These are phyloP conservation scores for Pediacus dermestoides DNA, from an alignment of 2,888 invertebrate genomes.

Conservation along the genomic window DNA sequence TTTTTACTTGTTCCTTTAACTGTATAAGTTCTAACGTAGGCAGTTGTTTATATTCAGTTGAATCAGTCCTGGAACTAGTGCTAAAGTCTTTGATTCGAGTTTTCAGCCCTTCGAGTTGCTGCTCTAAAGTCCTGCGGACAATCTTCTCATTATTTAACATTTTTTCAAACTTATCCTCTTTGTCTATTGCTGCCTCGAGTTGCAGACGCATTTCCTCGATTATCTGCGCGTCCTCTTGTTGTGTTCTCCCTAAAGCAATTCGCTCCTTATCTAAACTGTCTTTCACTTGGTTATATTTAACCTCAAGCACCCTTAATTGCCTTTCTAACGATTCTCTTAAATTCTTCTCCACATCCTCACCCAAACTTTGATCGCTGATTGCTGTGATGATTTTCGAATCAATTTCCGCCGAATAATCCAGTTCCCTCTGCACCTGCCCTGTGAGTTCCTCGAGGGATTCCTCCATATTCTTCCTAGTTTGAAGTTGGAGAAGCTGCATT, in stretches of 20 bases:
- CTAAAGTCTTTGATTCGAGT: slow-evolving; percentile 12
- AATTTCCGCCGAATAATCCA: slow-evolving; percentile 59
- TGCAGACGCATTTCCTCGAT: slow-evolving; percentile 63
- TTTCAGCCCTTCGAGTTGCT: slow-evolving; percentile 36
- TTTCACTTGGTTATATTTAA: slow-evolving; percentile 32
- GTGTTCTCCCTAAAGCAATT: slow-evolving; percentile 54
- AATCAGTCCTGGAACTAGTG: slow-evolving; percentile 23
- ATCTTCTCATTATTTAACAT: slow-evolving; percentile 56
- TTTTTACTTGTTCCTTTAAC: slow-evolving; percentile 30
- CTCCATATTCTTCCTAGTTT: slow-evolving; percentile 42
- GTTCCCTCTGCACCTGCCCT: slow-evolving; percentile 56
- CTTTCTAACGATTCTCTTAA: slow-evolving; percentile 14
- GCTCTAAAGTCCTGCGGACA: slow-evolving; percentile 44
- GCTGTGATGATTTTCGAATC: slow-evolving; percentile 59
- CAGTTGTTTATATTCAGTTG: slow-evolving; percentile 42
- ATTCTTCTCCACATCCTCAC: slow-evolving; percentile 29
- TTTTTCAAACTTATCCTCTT: slow-evolving; percentile 62
- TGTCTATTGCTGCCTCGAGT: slow-evolving; percentile 61
- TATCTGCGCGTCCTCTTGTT: slow-evolving; percentile 64
- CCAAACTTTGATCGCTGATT: slow-evolving; percentile 48
- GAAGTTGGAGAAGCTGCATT: slow-evolving; percentile 44
- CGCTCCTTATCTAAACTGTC: slow-evolving; percentile 58
- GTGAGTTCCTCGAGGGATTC: slow-evolving; percentile 55
- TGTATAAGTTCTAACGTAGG: slow-evolving; percentile 33
- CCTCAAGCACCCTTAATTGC: slow-evolving; percentile 28